Evolutionary conservation across 2,888 invertebrate genomes (phyloP), one percentile per base, ranked within the genome.

Genomic region (Mimumesa dahlbomi): DNA sequence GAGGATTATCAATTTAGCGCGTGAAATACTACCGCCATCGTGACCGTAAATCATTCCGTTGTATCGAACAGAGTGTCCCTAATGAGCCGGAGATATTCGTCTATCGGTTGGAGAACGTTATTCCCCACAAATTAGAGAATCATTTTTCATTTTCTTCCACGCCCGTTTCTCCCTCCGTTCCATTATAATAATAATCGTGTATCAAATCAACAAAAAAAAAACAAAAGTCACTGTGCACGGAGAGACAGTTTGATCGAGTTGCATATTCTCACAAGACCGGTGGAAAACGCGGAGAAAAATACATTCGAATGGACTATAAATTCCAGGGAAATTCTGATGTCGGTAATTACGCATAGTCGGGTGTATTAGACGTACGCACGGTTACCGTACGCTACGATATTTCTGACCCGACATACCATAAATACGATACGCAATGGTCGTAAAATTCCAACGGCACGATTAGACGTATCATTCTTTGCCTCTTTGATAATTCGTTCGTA

Each of bases 1-100:
- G 66, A 69, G 78, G 54, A 73, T 71, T 79, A 79, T 79, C 78
- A 71, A 73, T 76, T 69, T 25, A 45, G 40, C 65, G 76, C 73
- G 70, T 79, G 73, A 79, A 79, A 79, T 79, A 76, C 76, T 71
- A 48, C 71, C 58, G 31, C 16, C 42, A 36, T 57, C 13, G 7
- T 13, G 13, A 25, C 19, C 13, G 56, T 79, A 79, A 79, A 79
- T 79, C 65, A 76, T 79, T 59, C 42, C 16, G 5, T 46, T 45
- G 46, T 73, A 73, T 73, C 73, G 65, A 29, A 2, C 14, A 31
- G 61, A 62, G 59, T 52, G 73, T 66, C 50, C 68, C 53, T 73
- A 78, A 79, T 62, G 79, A 79, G 73, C 76, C 13, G 54, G 57
- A 64, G 78, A 77, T 77, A 77, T 66, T 64, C 57, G 59, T 22